Base-by-base conservation (phyloP, 1,140 invertebrate species). In the Antheraea pernyi region DNA sequence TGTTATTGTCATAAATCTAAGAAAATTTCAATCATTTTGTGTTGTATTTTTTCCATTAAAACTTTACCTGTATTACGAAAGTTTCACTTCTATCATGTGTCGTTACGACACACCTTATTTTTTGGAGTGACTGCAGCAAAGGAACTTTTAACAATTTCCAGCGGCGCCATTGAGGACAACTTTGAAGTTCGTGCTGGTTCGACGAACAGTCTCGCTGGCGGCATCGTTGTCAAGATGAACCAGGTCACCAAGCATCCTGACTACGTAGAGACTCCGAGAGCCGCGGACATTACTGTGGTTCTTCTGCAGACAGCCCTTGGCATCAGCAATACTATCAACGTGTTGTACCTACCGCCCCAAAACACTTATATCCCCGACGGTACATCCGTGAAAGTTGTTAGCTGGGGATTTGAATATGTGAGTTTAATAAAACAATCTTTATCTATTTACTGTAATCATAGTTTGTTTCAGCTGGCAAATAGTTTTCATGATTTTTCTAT, bases 351-450 rank as follows among this genome's bases (percentile, higher is more conserved):
- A 5, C 86, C 86, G 8, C 78, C 82, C 0, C 62, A 71, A 7
- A 72, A 72, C 18, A 72, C 46, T n/a, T 70, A 59, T 65, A 78
- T 89, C 11, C 71, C 81, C 8, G 79, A 82, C 37, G 79, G 79
- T 13, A 68, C 71, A 1, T 5, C 65, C 7, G 64, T 82, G 7
- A 82, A 74, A 48, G 67, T 85, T 9, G 80, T 83, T 13, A 82
- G 86, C 71, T 87, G 85, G 85, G 86, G 86, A 65, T 89, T 89
- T 19, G 81, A 83, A 71, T 62, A 67, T 62, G 86, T 89, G 63
- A 80, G 85, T 79, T 30, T 36, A 37, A 22, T 11, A 7, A 42
- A n/a, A n/a, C n/a, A n/a, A n/a, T 2, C 4, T 4, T 30, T 30
- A 30, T 30, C 22, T 30, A 30, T 30, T 30, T 30, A 30, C 22